Evolutionary conservation across 2,797 vertebrate species (phyloP).

Genomic region (Xenops minutus): DNA sequence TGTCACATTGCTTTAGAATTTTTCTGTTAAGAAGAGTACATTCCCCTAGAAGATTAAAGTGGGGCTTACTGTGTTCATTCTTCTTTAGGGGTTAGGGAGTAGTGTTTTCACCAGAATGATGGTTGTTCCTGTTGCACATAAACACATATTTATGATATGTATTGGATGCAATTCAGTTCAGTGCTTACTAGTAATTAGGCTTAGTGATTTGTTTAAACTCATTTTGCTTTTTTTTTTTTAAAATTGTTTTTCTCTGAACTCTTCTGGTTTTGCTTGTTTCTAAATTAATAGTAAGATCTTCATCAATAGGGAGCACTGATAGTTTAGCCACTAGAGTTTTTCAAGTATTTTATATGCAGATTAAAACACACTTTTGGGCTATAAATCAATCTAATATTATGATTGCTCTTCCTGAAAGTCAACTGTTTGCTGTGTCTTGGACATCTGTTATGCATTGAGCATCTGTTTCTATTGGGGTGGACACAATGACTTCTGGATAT

Average conservation of each 20-base stretch:
- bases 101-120: background rate
- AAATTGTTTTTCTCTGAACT: background rate
- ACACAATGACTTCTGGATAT: background rate
- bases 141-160: background rate
- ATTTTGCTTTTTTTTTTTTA: background rate
- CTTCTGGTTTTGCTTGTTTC: background rate
- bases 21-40: background rate
- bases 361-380: background rate
- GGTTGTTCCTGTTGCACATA: background rate
- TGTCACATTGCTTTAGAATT: background rate
- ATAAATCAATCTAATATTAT: background rate
- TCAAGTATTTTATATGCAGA: background rate
- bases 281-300: background rate
- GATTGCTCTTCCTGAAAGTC: background rate
- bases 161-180: background rate
- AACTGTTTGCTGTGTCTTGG: background rate
- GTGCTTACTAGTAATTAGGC: background rate
- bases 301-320: background rate
- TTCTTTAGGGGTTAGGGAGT: background rate
- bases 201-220: background rate
- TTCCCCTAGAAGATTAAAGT: background rate
- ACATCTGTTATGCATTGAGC: background rate
- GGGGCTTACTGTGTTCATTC: background rate
- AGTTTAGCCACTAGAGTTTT: background rate
- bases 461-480: background rate